Evolutionary conservation across 1,140 invertebrate species (phyloP), one percentile per base, ranked within the genome.

Genomic region (Drosophila insularis): DNA sequence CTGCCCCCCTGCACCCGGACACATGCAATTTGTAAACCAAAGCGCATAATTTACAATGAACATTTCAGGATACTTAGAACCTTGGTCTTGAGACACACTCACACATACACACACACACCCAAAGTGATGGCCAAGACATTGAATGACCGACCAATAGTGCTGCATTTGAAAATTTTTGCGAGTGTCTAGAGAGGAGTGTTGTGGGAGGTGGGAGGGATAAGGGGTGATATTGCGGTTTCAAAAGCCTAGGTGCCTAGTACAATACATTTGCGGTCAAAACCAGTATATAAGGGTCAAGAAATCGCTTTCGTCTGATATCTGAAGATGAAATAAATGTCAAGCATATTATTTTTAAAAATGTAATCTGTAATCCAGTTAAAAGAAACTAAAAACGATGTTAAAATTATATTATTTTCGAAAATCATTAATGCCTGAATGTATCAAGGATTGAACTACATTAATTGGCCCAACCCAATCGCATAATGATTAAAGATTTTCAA

Each of bases 21-120:
- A 80, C 76, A 82, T 87, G 82, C 84, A 87, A 89, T 87, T 87
- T 87, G 82, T 87, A 80, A 89, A 86, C 79, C 82, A 87, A 87
- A 89, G 82, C 82, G 82, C 82, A 87, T 87, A 87, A 87, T 87
- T 87, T 87, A 87, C 82, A 82, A 87, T 74, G 72, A 72, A 77
- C 77, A 79, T 69, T 79, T 68, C 31, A 65, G 43, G 43, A 50
- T 50, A 50, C 43, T 50, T 50, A 50, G 43, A 50, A 50, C 43
- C 43, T 50, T 50, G 46, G 46, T 69, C 65, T 46, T 77, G 58
- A 32, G 63, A 72, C 68, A 35, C 32, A 35, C 32, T 10, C 32
- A 10, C 32, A 35, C 32, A 27, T 21, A 21, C 32, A 61, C 59
- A 58, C 55, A 46, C 43, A 50, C 14, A 43, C 43, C 21, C 43